A percentile compares a stretch with the other conserved stretches of the same genome.
These are phyloP conservation scores for Microplitis mediator DNA, from an alignment of 1,140 invertebrate genomes.

Conservation along the genomic window DNA sequence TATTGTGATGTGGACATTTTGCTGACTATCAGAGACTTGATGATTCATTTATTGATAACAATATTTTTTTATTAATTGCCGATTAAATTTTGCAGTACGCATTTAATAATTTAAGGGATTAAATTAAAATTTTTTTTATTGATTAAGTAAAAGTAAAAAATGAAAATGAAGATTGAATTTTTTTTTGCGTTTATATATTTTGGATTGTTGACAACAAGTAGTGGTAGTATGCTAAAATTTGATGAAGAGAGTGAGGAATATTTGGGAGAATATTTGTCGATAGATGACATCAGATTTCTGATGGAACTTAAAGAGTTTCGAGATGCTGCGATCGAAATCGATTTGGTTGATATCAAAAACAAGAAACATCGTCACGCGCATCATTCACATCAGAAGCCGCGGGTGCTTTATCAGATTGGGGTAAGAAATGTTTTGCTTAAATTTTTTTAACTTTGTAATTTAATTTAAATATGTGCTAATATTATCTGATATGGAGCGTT, in stretches of 20 bases:
- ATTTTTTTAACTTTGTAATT: not conserved
- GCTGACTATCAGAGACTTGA: too few relatives aligned
- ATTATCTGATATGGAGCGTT: conserved; percentile 25
- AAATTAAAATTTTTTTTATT: too few relatives aligned
- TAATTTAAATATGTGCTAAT: not conserved
- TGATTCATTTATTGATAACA: too few relatives aligned
- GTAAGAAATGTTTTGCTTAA: conserved; percentile 44
- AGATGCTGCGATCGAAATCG: conserved; percentile 53
- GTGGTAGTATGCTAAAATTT: conserved; percentile 37
- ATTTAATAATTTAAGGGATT: too few relatives aligned
- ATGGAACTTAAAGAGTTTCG: conserved; percentile 47
- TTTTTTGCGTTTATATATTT: not conserved
- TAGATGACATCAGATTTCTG: conserved; percentile 48
- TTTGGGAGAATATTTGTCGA: conserved; percentile 46
- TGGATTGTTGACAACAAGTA: not conserved
- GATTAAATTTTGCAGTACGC: too few relatives aligned
- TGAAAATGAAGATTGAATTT: too few relatives aligned
- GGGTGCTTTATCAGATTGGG: conserved; percentile 53
- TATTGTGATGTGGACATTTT: too few relatives aligned
- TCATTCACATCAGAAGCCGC: conserved; percentile 41
- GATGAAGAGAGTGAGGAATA: conserved; percentile 47
- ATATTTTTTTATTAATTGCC: too few relatives aligned
- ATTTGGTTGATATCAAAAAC: conserved; percentile 47
- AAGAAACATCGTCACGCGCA: conserved; percentile 24
- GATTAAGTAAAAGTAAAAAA: too few relatives aligned